phyloP scores from a whole-genome alignment of 2,797 vertebrate genomes.

The Lophius americanus region DNA sequence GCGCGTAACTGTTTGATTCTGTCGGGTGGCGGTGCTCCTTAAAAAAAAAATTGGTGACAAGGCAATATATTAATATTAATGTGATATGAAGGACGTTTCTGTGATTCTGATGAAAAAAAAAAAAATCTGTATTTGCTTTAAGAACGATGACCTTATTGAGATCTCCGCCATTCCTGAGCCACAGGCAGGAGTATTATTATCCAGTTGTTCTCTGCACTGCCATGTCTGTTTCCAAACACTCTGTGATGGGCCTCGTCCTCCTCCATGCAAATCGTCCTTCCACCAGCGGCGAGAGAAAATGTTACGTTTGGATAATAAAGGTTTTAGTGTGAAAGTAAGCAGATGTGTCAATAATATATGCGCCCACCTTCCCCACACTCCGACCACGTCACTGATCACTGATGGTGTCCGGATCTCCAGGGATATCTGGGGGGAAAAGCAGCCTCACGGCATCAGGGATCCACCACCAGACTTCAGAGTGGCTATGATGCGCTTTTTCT shows the following conservation, averaged over 20 bases:
- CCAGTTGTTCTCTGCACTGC: constrained; percentile 60
- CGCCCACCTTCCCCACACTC: not conserved
- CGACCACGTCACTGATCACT: not conserved
- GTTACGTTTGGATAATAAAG: constrained; percentile 63
- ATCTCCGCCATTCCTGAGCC: constrained; percentile 72
- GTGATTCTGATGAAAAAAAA: constrained; percentile 11
- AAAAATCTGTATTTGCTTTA: constrained; percentile 20
- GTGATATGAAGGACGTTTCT: constrained; percentile 14
- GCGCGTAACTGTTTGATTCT: constrained; percentile 26
- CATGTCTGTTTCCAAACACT: constrained; percentile 49
- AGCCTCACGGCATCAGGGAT: too few species aligned
- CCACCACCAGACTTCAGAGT: too few species aligned
- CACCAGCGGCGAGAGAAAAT: constrained; percentile 30
- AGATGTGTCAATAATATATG: not conserved
- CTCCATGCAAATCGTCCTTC: constrained; percentile 55
- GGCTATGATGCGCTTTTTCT: too few species aligned
- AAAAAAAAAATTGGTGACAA: constrained; percentile 21
- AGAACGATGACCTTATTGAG: constrained; percentile 18
- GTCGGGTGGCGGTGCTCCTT: constrained; percentile 58
- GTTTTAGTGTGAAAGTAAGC: constrained; percentile 20
- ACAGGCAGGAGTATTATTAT: constrained; percentile 56
- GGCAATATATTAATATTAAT: constrained; percentile 17
- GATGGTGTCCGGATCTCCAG: not conserved
- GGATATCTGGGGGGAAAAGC: too few species aligned
- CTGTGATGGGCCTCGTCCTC: constrained; percentile 59